phyloP scores from a whole-genome alignment of 2,113 vertebrate genomes.

The Toxotes jaculatrix region DNA sequence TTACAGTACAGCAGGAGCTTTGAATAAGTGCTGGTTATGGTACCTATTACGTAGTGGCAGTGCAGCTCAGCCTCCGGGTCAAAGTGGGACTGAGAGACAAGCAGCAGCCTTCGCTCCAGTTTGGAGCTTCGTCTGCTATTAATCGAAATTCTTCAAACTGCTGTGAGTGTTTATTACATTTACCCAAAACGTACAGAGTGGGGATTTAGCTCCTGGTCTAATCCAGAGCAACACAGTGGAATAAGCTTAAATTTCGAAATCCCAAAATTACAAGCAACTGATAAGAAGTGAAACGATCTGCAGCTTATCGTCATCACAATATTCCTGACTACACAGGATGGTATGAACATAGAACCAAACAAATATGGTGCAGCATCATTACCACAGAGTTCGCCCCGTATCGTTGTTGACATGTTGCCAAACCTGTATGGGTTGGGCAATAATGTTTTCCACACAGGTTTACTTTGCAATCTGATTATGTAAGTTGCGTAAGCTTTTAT shows the following conservation, averaged over 20 bases:
- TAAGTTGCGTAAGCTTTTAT: too few relatives aligned
- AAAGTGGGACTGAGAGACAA: constrained; percentile 32
- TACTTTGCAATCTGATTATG: too few relatives aligned
- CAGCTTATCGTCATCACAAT: neutral
- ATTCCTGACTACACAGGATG: neutral
- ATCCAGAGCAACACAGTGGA: constrained; percentile 16
- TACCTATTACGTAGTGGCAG: constrained; percentile 36
- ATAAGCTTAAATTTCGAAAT: constrained; percentile 39
- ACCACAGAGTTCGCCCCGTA: too few relatives aligned
- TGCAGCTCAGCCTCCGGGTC: constrained; percentile 33
- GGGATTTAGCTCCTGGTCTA: constrained; percentile 40
- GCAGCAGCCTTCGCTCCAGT: constrained; percentile 31
- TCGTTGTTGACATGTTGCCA: too few relatives aligned
- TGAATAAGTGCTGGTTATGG: constrained; percentile 63
- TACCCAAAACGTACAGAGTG: constrained; percentile 14
- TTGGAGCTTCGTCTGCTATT: constrained; percentile 20
- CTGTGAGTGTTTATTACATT: constrained; percentile 17
- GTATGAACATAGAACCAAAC: neutral
- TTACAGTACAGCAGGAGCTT: constrained; percentile 60
- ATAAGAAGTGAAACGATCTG: constrained; percentile 32
- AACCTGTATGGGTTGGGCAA: too few relatives aligned
- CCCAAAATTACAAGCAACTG: constrained; percentile 46
- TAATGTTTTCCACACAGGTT: too few relatives aligned
- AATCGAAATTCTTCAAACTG: constrained; percentile 36
- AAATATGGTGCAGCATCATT: too few relatives aligned